Percentiles rank a stretch among this genome's conserved stretches.
phyloP scores from a whole-genome alignment of 2,888 invertebrate species.

The Orthonevra nobilis region DNA sequence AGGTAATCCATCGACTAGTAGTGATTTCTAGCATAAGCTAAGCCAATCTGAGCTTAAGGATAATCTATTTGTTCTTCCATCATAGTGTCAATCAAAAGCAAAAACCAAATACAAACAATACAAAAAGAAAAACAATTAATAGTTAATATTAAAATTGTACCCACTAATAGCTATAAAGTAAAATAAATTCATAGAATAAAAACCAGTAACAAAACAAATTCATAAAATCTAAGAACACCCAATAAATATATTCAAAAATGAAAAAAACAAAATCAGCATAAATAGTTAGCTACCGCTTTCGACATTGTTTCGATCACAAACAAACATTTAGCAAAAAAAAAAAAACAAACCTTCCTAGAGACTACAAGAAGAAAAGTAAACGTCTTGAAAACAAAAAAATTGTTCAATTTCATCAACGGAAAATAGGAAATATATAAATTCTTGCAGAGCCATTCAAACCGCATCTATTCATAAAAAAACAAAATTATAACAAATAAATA shows the following conservation, averaged over 20 bases:
- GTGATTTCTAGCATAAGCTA: conserved; percentile 80
- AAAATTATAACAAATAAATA: no score
- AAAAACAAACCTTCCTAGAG: conserved; percentile 8
- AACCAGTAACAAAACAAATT: conserved; percentile 6
- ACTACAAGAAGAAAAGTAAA: conserved; percentile 9
- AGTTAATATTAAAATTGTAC: conserved; percentile 66
- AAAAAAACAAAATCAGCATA: conserved; percentile 25
- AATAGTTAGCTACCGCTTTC: conserved; percentile 54
- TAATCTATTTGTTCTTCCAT: conserved; percentile 81
- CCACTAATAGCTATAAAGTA: conserved; percentile 60
- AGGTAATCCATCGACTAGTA: conserved; percentile 81
- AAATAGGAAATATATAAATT: conserved; percentile 24
- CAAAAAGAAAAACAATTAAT: conserved; percentile 59
- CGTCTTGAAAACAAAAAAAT: conserved; percentile 18
- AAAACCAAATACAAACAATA: conserved; percentile 62
- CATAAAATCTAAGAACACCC: conserved; percentile 36
- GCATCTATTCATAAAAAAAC: conserved; percentile 39
- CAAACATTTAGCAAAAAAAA: no score
- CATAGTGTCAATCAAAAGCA: conserved; percentile 79
- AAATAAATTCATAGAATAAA: conserved; percentile 10
- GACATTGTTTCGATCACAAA: conserved; percentile 16
- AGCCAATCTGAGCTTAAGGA: conserved; percentile 78
- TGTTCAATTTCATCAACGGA: conserved; percentile 56
- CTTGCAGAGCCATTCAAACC: conserved; percentile 34
- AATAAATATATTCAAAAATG: conserved; percentile 22